Evolutionary conservation across 1,140 invertebrate species (phyloP), one percentile per base, ranked within the genome.

Genomic region (Zaprionus davidi): DNA sequence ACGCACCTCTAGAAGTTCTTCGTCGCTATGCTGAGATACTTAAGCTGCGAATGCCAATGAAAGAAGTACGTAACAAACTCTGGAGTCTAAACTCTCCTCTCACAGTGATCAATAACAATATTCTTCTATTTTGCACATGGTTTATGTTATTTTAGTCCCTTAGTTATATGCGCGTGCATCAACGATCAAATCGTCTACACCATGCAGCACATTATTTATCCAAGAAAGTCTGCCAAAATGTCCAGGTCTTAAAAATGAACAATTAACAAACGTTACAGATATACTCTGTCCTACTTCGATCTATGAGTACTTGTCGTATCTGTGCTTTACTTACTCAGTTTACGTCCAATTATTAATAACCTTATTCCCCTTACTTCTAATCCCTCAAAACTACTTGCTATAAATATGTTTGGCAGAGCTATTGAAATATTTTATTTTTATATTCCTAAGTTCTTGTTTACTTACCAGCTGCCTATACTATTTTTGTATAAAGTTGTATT

Each of bases 41-140:
- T 79, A 98, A 98, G 92, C 94, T 99, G 31, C 95, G 98, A 93
- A 97, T 99, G 96, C 98, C 98, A 13, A 98, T 99, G 95, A 97
- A 97, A 94, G 95, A 97, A 93, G 95, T 97, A 81, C 84, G 82
- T 71, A 2, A 0, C 0, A 1, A 31, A 46, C 17, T 11, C 26
- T 26, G 5, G 0, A 28, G 7, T 1, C 12, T n/a, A 41, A 31
- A 24, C 11, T 31, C 4, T 59, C 11, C 12, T 59, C 55, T 64
- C 34, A 63, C 17, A 59, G 17, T 58, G 55, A 67, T 46, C 65
- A 49, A 46, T 67, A 13, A 46, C 9, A 24, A 46, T 28, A 9
- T 38, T 66, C 13, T 28, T 67, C 9, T 53, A 36, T 76, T 51
- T 73, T 69, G 49, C 36, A 75, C 59, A 69, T 66, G 36, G 66